A percentile compares a stretch with the other conserved stretches of the same genome.
phyloP scores from a whole-genome alignment of 2,888 invertebrate genomes.

The Chrysolina haemoptera region DNA sequence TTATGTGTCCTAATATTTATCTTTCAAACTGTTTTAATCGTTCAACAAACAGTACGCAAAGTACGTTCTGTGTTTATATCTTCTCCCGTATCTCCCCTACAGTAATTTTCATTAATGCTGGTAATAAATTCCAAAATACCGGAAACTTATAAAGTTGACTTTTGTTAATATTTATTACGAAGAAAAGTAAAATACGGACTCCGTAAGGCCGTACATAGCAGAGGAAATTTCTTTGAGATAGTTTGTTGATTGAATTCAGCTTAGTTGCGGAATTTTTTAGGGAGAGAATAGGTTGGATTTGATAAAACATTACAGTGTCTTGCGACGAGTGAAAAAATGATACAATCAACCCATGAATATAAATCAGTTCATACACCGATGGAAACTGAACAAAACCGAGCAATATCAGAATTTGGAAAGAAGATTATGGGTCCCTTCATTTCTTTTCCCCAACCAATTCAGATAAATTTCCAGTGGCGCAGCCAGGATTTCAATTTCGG shows the following conservation, averaged over 20 bases:
- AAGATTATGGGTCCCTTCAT: no score
- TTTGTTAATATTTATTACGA: constrained; percentile 47
- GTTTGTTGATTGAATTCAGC: constrained; percentile 25
- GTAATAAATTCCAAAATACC: constrained; percentile 50
- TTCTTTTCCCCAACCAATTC: no score
- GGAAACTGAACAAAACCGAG: no score
- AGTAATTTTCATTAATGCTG: constrained; percentile 49
- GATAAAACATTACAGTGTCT: background rate
- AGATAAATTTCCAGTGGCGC: no score
- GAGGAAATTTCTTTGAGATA: constrained; percentile 37
- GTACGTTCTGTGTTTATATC: constrained; percentile 47
- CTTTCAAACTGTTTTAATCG: constrained; percentile 59
- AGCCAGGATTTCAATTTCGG: no score
- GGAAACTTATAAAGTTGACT: constrained; percentile 49
- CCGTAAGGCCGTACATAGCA: constrained; percentile 26
- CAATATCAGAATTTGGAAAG: no score
- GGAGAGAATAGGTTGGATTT: no score
- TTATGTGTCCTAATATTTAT: constrained; percentile 61
- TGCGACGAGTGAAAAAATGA: no score
- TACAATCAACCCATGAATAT: no score
- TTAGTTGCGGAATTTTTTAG: background rate
- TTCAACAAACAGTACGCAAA: constrained; percentile 55
- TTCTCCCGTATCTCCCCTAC: constrained; percentile 43
- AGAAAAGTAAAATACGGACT: constrained; percentile 44
- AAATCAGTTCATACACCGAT: no score